phyloP scores from a whole-genome alignment of 2,888 invertebrate species.

The Endotricha flammealis region DNA sequence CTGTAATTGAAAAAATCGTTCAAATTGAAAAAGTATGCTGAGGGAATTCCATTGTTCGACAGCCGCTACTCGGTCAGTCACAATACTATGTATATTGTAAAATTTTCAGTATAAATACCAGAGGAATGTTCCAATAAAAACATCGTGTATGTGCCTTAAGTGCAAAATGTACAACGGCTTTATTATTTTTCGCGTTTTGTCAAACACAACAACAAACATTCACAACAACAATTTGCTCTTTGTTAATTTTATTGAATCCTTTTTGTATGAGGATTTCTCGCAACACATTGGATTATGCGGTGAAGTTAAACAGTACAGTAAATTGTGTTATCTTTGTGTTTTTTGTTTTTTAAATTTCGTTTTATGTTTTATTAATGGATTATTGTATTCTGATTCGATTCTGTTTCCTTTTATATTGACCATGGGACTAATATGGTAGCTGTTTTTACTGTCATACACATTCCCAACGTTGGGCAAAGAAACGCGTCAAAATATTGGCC shows the following conservation, averaged over 20 bases:
- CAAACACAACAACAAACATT: constrained; percentile 10
- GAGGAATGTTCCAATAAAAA: constrained; percentile 15
- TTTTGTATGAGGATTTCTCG: not conserved
- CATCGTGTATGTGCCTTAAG: constrained; percentile 11
- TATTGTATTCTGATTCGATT: no score
- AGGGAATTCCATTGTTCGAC: constrained; percentile 22
- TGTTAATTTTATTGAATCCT: constrained; percentile 4
- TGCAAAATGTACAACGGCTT: constrained; percentile 14
- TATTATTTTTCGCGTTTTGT: constrained; percentile 13
- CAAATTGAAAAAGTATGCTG: constrained; percentile 27
- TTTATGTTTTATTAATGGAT: no score
- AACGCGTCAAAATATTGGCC: no score
- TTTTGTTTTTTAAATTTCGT: no score
- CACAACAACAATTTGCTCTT: constrained; percentile 11
- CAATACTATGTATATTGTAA: constrained; percentile 24
- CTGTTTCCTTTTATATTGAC: no score
- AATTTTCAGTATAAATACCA: constrained; percentile 24
- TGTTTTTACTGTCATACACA: no score
- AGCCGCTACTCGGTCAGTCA: constrained; percentile 2
- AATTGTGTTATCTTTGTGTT: no score
- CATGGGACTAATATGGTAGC: no score
- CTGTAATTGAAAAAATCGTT: constrained; percentile 38
- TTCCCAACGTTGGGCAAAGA: no score
- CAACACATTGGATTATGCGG: not conserved
- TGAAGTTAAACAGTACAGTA: no score